A percentile compares a stretch with the other conserved stretches of the same genome.
These are phyloP conservation scores for Antedon mediterranea DNA, from an alignment of 53 echinoderm and acorn worm species.

Conservation along the genomic window DNA sequence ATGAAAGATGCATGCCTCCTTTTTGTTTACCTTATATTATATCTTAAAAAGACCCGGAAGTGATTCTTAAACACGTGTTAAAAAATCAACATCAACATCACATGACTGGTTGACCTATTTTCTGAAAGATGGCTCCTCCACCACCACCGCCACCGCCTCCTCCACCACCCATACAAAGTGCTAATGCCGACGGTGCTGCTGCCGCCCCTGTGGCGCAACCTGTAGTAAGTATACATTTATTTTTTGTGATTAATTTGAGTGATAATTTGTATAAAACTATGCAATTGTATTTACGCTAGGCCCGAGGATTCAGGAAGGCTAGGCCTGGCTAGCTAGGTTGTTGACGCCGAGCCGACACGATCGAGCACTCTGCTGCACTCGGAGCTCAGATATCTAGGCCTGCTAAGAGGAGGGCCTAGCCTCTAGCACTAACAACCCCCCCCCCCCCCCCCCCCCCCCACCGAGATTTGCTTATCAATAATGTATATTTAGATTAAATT, in stretches of 20 bases:
- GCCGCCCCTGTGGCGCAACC: neutral
- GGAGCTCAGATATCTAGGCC: no score
- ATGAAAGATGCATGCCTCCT: no score
- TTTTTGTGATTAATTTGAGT: neutral
- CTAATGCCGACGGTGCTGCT: neutral
- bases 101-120: neutral
- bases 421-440: no score
- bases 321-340: neutral
- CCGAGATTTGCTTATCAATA: no score
- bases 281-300: neutral
- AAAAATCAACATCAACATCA: slow-evolving; percentile 10
- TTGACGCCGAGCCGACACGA: no score
- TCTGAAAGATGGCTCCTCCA: slow-evolving; percentile 1
- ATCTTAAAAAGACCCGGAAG: neutral
- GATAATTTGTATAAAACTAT: neutral
- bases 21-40: neutral
- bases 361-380: no score
- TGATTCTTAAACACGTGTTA: neutral
- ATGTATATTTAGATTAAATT: no score
- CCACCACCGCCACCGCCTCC: slow-evolving; percentile 52
- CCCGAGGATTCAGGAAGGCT: neutral
- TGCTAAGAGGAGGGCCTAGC: no score
- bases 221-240: neutral
- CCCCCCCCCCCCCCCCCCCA: no score
- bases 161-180: slow-evolving; percentile 28